A percentile compares a stretch with the other conserved stretches of the same genome.
Conservation (phyloP, 2,113 vertebrate species). For the Todiramphus chloris region DNA sequence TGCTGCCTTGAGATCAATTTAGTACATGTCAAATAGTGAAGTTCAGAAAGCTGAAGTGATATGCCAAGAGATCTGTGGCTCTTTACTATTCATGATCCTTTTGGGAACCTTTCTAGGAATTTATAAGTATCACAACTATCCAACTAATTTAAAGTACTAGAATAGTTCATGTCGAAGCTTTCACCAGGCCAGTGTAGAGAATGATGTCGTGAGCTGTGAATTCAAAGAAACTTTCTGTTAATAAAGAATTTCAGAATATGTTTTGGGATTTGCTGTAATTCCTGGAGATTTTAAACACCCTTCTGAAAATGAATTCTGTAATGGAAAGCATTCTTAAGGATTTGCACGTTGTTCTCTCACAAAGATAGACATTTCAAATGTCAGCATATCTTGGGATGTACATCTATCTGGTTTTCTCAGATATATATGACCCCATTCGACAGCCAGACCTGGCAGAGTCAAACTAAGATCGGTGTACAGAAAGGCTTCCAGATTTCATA, state of each 20-base stretch:
- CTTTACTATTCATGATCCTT: constrained; percentile 52
- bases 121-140: neutral
- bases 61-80: constrained; percentile 28
- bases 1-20: constrained; percentile 40
- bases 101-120: constrained; percentile 63
- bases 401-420: neutral
- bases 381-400: neutral
- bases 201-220: neutral
- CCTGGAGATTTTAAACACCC: constrained; percentile 35
- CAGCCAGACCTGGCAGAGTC: neutral
- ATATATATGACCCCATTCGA: neutral
- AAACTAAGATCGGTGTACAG: neutral
- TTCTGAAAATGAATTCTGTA: constrained; percentile 20
- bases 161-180: constrained; percentile 24
- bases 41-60: constrained; percentile 7
- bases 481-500: neutral
- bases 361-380: neutral
- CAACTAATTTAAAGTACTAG: constrained; percentile 37
- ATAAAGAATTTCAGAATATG: neutral
- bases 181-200: neutral
- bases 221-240: constrained; percentile 20
- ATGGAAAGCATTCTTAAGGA: neutral
- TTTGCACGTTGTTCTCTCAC: constrained; percentile 12
- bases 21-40: neutral
- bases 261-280: constrained; percentile 31